Evolutionary conservation across 1,140 invertebrate species (phyloP), one percentile per base, ranked within the genome.

Genomic region (Chelonus insularis): DNA sequence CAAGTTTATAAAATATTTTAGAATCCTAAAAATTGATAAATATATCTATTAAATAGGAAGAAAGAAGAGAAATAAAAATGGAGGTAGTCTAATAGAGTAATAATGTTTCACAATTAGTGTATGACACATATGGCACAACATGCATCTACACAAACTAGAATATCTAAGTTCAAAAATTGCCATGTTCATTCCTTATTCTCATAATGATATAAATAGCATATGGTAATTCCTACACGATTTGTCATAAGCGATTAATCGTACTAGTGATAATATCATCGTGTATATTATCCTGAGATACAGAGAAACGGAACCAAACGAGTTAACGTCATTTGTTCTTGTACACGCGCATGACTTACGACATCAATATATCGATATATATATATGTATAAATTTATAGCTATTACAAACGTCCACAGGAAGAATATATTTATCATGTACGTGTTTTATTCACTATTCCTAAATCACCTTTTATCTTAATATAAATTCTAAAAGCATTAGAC

Each of bases 381-480:
- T n/a, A n/a, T n/a, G n/a, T n/a, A n/a, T n/a, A n/a, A n/a, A n/a
- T n/a, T n/a, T n/a, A n/a, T 59, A 59, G 51, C 50, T 37, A 29
- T 21, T 47, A 34, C 50, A 51, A 64, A 64, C 57, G 36, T 48
- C 62, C 41, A 43, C 62, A 58, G 68, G 68, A 72, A 69, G 63
- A 70, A 69, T 68, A 64, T 74, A 74, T 74, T 76, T 76, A 72
- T 70, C 63, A 48, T 65, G 69, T 69, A 67, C 68, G 52, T 59
- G 43, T 52, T 50, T 20, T 16, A 14, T 14, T 59, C 57, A 66
- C 57, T 69, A 75, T 72, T 67, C 72, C 67, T 68, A 54, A 76
- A 76, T 77, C 75, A 74, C 71, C 70, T 73, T 75, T 60, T 71
- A 60, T 64, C 52, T 61, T 60, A 62, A 50, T 70, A 72, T 71